phyloP scores from a whole-genome alignment of 2,113 vertebrate genomes.

The Cyanoderma ruficeps region DNA sequence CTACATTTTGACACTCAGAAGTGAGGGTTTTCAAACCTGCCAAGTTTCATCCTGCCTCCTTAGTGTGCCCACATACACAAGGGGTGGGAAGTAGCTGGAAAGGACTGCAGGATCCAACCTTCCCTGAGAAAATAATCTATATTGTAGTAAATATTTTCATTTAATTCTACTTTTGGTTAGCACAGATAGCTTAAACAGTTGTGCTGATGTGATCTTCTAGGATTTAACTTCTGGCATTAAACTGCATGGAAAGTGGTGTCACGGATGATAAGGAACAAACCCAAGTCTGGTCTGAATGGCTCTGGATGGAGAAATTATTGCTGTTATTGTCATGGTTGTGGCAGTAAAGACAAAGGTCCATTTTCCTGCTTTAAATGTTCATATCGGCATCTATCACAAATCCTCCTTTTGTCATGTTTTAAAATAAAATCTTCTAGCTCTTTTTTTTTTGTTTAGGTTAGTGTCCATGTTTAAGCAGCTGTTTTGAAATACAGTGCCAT shows the following conservation, averaged over 20 bases:
- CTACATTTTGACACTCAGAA: not conserved
- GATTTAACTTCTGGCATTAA: not conserved
- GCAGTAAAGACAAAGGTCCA: not conserved
- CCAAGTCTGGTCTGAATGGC: not conserved
- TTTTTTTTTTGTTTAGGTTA: constrained; percentile 12
- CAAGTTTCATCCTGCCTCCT: not conserved
- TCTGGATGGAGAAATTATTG: not conserved
- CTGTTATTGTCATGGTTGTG: not conserved
- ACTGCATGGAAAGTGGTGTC: not conserved
- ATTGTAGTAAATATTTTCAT: not conserved
- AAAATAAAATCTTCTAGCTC: not conserved
- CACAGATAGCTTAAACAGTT: not conserved
- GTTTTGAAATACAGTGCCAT: constrained; percentile 13
- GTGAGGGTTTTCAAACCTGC: not conserved
- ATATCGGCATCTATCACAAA: not conserved
- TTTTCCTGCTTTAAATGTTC: not conserved
- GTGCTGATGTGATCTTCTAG: not conserved
- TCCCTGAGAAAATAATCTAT: not conserved
- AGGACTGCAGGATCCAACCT: not conserved
- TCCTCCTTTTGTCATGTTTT: constrained; percentile 8
- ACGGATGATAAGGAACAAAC: not conserved
- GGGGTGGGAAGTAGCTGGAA: not conserved
- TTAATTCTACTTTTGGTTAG: not conserved
- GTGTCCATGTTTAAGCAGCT: not conserved
- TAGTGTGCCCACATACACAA: not conserved